A percentile compares a stretch with the other conserved stretches of the same genome.
Conservation (phyloP, 2,113 vertebrate genomes). For the Alexandromys fortis region DNA sequence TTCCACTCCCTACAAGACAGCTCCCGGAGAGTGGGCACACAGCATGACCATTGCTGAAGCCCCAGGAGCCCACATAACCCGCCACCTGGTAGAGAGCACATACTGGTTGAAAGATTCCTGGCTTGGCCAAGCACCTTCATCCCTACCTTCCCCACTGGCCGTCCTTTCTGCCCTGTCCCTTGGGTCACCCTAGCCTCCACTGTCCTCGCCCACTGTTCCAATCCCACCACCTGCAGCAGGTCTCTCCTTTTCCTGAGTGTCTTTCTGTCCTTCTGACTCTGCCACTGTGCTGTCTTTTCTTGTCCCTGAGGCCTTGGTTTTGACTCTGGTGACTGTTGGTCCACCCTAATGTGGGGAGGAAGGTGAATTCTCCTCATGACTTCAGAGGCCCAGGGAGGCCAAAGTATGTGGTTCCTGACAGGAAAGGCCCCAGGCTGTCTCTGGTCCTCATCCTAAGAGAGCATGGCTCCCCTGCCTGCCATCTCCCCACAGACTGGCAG, state of each 20-base stretch:
- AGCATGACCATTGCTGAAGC: background rate
- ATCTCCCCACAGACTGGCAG: background rate
- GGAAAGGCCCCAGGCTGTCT: background rate
- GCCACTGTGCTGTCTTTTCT: background rate
- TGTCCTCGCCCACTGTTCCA: background rate
- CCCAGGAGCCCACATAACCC: background rate
- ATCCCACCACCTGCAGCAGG: background rate
- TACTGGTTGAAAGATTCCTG: fast-evolving
- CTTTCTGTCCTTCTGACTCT: background rate
- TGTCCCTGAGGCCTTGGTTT: conserved; percentile 24
- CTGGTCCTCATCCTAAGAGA: background rate
- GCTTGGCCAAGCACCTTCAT: background rate
- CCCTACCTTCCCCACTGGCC: background rate
- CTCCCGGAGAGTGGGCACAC: background rate
- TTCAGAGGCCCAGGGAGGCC: background rate
- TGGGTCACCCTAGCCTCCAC: background rate
- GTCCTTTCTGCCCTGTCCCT: background rate
- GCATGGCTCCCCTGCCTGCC: background rate
- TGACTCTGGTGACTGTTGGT: background rate
- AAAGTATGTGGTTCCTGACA: background rate
- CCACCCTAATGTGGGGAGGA: background rate
- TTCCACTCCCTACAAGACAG: background rate
- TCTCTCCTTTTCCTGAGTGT: background rate
- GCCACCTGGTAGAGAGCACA: fast-evolving
- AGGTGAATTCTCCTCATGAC: background rate